Evolutionary conservation across 1,140 invertebrate species (phyloP), one percentile per base, ranked within the genome.

Genomic region (Nasonia giraulti): DNA sequence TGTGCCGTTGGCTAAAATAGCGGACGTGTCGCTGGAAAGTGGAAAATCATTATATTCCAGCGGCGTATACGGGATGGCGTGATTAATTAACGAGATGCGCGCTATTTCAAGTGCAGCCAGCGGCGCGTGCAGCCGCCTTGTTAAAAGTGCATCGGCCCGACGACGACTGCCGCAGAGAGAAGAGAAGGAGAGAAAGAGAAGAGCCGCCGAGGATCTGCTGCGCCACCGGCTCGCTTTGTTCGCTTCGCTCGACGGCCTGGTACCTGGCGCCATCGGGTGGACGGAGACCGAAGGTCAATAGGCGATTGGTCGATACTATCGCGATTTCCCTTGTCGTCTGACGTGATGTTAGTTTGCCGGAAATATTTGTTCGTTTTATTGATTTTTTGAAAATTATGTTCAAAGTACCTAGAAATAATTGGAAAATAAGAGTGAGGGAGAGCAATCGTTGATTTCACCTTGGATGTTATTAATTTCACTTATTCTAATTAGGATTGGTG

Each of bases 81-180:
- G 85, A 86, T 79, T 83, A 86, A 83, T 86, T 80, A 40, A 82
- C 33, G 85, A 80, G 80, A 74, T 33, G 68, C 33, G 74, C 73
- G 79, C 80, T 85, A 81, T 85, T 85, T 81, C 55, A 80, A 80
- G 83, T n/a, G n/a, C n/a, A n/a, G n/a, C n/a, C n/a, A n/a, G n/a
- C n/a, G n/a, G n/a, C n/a, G n/a, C n/a, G n/a, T 84, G 83, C 71
- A 20, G 11, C 12, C 31, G 55, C 33, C 80, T 86, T 79, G 79
- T 86, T 80, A 83, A 83, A 83, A 86, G 69, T 79, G 62, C 80
- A 86, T 74, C 33, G 80, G 68, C 76, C 76, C 40, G 66, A 23
- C 20, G 66, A n/a, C 47, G 80, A 71, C 80, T 76, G 44, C n/a
- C 75, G 40, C 14, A 7, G 17, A 20, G 55, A 4, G 20, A 7